Base-by-base conservation (phyloP, 1,140 invertebrate genomes). In the Bicyclus anynana region DNA sequence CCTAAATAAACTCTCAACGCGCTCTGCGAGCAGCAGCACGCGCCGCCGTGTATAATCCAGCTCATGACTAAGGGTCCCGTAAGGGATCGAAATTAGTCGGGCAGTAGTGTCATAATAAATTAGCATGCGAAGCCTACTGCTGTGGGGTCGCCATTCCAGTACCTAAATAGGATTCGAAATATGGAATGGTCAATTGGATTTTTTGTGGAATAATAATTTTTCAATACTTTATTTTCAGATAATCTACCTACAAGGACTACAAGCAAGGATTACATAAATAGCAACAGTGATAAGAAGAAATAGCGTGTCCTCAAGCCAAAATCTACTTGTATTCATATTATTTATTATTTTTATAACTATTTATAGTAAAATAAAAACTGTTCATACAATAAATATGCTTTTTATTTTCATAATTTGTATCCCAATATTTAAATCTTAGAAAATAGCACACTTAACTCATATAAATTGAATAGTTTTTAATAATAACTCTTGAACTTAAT, bases 201-300 rank as follows among this genome's bases (percentile, higher is more conserved):
- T n/a, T n/a, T n/a, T n/a, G n/a, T n/a, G n/a, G n/a, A 35, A 35
- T 9, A 35, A 12, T 5, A 35, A 35, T 2, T 12, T 2, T 35
- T n/a, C n/a, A n/a, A n/a, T n/a, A n/a, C n/a, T n/a, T 35, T 37
- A 1, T 51, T 67, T 62, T 44, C 64, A 86, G 81, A 77, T 66
- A 77, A 80, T 33, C 49, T 87, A n/a, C 81, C 84, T 6, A 84
- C 81, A 14, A 72, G 72, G 35, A 87, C 84, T 4, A 83, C 84
- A 4, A 87, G 84, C 35, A 84, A 84, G 50, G 77, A 83, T 20
- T 84, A 62, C 18, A 70, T 87, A 10, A 79, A 69, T 38, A 74
- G 80, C 3, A 76, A 79, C 9, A 78, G 80, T 4, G 75, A 84
- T 42, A 75, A 65, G 35, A 83, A 81, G 61, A 78, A 40, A 69